Evolutionary conservation across 2,888 invertebrate species (phyloP).

Genomic region (Protodeltote pygarga): DNA sequence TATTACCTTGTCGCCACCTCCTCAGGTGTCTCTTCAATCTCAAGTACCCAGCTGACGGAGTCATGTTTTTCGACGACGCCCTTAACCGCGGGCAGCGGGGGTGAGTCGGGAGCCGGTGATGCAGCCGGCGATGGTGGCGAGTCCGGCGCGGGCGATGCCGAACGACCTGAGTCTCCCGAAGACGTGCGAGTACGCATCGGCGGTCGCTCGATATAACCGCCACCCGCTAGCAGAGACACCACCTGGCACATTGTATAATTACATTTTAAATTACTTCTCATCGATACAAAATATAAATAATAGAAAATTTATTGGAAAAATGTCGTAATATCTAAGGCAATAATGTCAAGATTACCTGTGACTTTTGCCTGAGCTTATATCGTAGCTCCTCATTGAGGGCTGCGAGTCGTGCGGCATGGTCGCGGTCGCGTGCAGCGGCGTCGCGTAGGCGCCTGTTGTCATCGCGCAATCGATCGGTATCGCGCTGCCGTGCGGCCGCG

Average conservation of each 20-base stretch:
- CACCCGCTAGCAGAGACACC: slow-evolving; percentile 77
- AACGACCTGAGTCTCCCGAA: slow-evolving; percentile 75
- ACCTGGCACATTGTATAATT: slow-evolving; percentile 72
- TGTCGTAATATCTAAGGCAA: not conserved
- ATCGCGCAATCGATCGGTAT: slow-evolving; percentile 87
- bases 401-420: slow-evolving; percentile 92
- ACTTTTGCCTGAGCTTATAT: slow-evolving; percentile 94
- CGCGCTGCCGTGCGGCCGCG: slow-evolving; percentile 90
- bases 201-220: slow-evolving; percentile 76
- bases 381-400: slow-evolving; percentile 96
- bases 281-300: not conserved
- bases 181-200: slow-evolving; percentile 77
- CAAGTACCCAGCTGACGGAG: slow-evolving; percentile 95
- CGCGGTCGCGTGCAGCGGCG: slow-evolving; percentile 91
- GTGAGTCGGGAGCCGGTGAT: slow-evolving; percentile 71
- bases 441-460: slow-evolving; percentile 92
- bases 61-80: slow-evolving; percentile 94
- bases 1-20: slow-evolving; percentile 88
- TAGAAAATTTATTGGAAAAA: not conserved
- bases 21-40: slow-evolving; percentile 92
- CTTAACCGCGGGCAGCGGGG: slow-evolving; percentile 92
- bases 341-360: slow-evolving; percentile 84
- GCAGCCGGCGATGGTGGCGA: slow-evolving; percentile 73
- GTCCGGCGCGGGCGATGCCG: slow-evolving; percentile 75
- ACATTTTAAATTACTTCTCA: not conserved